phyloP scores from a whole-genome alignment of 2,113 vertebrate species.

The Martes martes region DNA sequence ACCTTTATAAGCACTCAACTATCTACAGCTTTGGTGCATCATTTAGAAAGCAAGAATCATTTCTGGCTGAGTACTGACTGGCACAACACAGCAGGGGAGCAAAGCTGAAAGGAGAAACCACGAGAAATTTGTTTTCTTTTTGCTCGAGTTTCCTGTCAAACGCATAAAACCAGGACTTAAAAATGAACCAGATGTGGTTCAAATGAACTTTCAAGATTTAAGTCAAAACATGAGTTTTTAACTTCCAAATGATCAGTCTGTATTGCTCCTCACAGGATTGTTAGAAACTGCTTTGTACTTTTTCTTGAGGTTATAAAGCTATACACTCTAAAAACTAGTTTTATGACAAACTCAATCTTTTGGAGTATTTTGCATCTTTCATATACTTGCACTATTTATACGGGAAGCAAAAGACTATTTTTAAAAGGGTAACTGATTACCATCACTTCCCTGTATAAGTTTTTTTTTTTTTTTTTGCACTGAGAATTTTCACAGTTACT shows the following conservation, averaged over 20 bases:
- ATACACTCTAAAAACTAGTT: neutral
- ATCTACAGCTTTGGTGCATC: neutral
- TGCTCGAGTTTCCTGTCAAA: constrained; percentile 5
- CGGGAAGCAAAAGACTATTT: neutral
- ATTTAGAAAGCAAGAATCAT: constrained; percentile 50
- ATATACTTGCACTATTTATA: neutral
- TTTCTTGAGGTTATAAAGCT: neutral
- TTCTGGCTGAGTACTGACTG: neutral
- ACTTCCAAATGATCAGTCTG: constrained; percentile 16
- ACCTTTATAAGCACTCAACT: neutral
- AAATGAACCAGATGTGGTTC: constrained; percentile 53
- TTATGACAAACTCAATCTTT: neutral
- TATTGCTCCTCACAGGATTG: neutral
- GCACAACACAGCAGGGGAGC: neutral
- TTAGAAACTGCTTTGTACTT: neutral
- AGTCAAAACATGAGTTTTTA: constrained; percentile 44
- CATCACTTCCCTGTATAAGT: neutral
- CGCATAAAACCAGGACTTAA: constrained; percentile 22
- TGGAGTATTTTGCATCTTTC: constrained; percentile 38
- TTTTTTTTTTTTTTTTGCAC: constrained; percentile 3
- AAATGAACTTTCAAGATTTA: constrained; percentile 36
- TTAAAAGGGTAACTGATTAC: neutral
- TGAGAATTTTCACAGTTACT: neutral
- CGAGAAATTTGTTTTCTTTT: constrained; percentile 40
- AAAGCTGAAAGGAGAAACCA: constrained; percentile 12